These are phyloP conservation scores for Aldabrachelys gigantea DNA, from an alignment of 2,113 vertebrate genomes.

Conservation along the genomic window DNA sequence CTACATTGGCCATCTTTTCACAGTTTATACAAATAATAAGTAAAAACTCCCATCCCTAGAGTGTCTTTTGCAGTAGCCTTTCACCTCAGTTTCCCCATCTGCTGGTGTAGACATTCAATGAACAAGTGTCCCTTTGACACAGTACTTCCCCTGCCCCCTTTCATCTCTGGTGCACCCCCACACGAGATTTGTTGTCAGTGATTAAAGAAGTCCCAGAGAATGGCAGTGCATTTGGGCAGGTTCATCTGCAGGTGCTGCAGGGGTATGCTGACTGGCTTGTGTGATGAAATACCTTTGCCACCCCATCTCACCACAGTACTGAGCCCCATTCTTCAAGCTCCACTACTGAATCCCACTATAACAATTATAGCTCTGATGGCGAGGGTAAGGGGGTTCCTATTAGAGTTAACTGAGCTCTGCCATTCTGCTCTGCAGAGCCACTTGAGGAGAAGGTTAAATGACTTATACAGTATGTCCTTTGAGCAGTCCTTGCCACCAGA, in stretches of 20 bases:
- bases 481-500: not conserved
- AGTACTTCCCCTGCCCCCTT: not conserved
- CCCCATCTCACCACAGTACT: not conserved
- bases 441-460: not conserved
- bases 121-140: not conserved
- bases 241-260: not conserved
- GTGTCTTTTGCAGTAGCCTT: not conserved
- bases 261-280: not conserved
- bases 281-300: not conserved
- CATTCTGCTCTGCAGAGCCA: not conserved
- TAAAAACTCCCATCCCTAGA: not conserved
- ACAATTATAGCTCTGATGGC: not conserved
- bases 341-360: not conserved
- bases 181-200: not conserved
- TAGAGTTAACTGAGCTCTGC: not conserved
- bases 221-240: not conserved
- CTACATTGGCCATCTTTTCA: too few relatives aligned
- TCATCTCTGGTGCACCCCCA: not conserved
- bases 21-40: not conserved
- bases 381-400: not conserved
- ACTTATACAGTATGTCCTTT: not conserved
- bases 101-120: not conserved
- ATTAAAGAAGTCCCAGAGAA: not conserved
- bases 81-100: not conserved
- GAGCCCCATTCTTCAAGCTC: not conserved